Conservation (phyloP, 2,797 vertebrate species). For the Neosilurus hyrtlii region DNA sequence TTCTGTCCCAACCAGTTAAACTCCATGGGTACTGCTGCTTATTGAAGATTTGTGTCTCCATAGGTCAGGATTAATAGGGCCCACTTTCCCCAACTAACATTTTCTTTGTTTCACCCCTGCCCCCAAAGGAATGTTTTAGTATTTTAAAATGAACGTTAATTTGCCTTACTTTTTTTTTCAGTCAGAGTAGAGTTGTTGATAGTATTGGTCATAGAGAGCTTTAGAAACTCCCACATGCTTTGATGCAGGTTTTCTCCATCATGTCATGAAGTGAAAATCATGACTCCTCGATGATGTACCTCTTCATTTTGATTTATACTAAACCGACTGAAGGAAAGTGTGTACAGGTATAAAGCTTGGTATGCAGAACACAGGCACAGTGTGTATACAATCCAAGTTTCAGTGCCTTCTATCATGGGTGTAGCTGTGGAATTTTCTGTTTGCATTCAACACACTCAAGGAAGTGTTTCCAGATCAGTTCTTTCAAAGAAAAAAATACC, state of each 20-base stretch:
- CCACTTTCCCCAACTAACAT: not conserved
- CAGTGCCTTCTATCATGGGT: slow-evolving; percentile 49
- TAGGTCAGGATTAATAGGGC: slow-evolving; percentile 3
- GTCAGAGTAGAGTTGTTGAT: slow-evolving; percentile 12
- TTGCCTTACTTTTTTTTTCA: slow-evolving; percentile 19
- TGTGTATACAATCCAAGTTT: slow-evolving; percentile 34
- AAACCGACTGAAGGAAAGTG: slow-evolving; percentile 21
- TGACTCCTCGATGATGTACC: slow-evolving; percentile 5
- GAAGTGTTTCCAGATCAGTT: slow-evolving; percentile 13
- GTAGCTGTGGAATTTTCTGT: slow-evolving; percentile 22
- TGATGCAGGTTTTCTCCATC: not conserved
- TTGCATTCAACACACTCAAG: not conserved
- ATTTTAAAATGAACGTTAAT: slow-evolving; percentile 25
- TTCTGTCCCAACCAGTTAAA: not conserved
- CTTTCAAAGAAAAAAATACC: not conserved
- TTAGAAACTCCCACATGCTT: slow-evolving; percentile 4
- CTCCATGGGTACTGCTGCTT: slow-evolving; percentile 42
- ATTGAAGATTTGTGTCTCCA: slow-evolving; percentile 27
- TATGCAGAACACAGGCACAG: slow-evolving; percentile 23
- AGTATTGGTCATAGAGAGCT: slow-evolving; percentile 26
- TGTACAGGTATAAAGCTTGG: slow-evolving; percentile 37
- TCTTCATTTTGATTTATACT: slow-evolving; percentile 1
- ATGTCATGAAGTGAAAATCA: slow-evolving; percentile 10
- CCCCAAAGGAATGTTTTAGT: not conserved
- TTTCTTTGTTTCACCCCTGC: not conserved